Evolutionary conservation across 2,888 invertebrate genomes (phyloP).

Genomic region (Sturmia bella): DNA sequence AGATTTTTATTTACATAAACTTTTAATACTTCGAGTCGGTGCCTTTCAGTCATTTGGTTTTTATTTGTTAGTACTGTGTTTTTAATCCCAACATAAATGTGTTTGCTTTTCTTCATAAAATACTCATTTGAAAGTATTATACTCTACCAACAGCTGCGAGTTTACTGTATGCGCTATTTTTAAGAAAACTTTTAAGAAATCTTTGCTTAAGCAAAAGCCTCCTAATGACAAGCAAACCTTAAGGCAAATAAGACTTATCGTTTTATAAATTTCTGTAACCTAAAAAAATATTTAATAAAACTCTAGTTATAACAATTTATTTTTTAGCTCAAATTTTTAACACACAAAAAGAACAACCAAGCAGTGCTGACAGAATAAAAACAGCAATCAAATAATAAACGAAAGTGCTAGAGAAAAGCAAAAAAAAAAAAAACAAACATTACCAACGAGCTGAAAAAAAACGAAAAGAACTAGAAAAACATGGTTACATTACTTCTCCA

Average conservation of each 20-base stretch:
- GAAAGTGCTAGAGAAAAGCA: conserved; percentile 12
- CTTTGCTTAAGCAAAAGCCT: not conserved
- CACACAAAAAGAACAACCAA: conserved; percentile 6
- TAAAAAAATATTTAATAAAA: conserved; percentile 39
- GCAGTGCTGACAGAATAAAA: not conserved
- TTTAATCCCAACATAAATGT: too few species aligned
- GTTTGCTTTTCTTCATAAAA: too few species aligned
- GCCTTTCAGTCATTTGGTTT: too few species aligned
- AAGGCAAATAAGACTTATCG: conserved; percentile 13
- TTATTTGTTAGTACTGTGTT: too few species aligned
- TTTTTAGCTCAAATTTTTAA: conserved; percentile 38
- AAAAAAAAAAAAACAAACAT: conserved; percentile 31
- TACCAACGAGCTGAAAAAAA: conserved; percentile 20
- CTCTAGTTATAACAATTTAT: conserved; percentile 34
- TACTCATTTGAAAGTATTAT: not conserved
- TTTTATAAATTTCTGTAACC: conserved; percentile 29
- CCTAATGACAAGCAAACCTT: not conserved
- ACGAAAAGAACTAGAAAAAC: conserved; percentile 10
- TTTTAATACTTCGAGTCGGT: too few species aligned
- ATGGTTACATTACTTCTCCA: conserved; percentile 35
- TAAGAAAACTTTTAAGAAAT: conserved; percentile 1
- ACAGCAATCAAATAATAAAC: conserved; percentile 36
- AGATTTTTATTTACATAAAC: too few species aligned
- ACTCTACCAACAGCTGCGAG: not conserved
- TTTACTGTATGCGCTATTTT: too few species aligned